phyloP scores from a whole-genome alignment of 2,797 vertebrate species.

The Acipenser transmontanus region DNA sequence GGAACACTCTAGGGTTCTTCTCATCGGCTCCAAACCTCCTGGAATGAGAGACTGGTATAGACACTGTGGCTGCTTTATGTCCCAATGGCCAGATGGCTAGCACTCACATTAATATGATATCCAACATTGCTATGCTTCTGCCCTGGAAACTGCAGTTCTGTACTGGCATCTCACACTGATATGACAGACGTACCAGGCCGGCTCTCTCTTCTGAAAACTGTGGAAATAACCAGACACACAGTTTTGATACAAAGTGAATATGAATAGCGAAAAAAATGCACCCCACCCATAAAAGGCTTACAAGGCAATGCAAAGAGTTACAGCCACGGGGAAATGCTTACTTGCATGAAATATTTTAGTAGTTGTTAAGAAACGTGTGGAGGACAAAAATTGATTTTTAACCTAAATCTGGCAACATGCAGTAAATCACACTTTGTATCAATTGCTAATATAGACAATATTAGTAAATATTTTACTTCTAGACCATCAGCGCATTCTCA shows the following conservation, averaged over 20 bases:
- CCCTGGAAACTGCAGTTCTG: slow-evolving; percentile 62
- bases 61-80: slow-evolving; percentile 47
- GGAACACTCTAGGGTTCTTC: slow-evolving; percentile 40
- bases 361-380: no score
- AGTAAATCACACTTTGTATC: no score
- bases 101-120: slow-evolving; percentile 53
- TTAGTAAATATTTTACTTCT: no score
- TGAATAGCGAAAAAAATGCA: slow-evolving; percentile 30
- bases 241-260: slow-evolving; percentile 41
- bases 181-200: slow-evolving; percentile 41
- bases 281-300: neutral
- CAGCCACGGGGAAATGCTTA: neutral
- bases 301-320: neutral
- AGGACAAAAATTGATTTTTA: no score
- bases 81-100: slow-evolving; percentile 56
- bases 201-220: slow-evolving; percentile 39
- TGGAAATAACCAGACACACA: slow-evolving; percentile 40
- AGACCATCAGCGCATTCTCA: no score
- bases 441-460: no score
- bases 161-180: slow-evolving; percentile 54
- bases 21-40: slow-evolving; percentile 48
- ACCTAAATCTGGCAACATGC: no score
- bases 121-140: slow-evolving; percentile 57
- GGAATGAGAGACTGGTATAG: slow-evolving; percentile 49
- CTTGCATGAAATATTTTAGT: no score